phyloP scores from a whole-genome alignment of 92 coral and sea anemone species.

The Pocillopora grandis region DNA sequence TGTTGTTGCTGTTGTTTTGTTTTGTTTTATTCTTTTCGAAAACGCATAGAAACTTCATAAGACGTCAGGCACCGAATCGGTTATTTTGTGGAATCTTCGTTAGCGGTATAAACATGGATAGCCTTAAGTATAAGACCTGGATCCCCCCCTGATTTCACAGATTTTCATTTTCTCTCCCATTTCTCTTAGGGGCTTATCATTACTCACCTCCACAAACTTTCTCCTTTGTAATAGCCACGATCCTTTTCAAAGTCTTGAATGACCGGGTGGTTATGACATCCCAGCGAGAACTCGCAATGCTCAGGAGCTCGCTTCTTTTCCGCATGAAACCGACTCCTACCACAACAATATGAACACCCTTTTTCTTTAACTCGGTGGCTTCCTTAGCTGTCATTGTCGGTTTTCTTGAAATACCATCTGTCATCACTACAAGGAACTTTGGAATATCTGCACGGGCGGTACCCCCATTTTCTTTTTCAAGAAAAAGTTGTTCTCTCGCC shows the following conservation, averaged over 20 bases:
- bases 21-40: too few relatives aligned
- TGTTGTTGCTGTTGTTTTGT: too few relatives aligned
- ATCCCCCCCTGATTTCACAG: too few relatives aligned
- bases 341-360: constrained; percentile 38
- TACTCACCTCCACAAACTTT: constrained; percentile 49
- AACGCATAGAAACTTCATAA: too few relatives aligned
- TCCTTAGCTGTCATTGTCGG: constrained; percentile 20
- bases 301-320: constrained; percentile 16
- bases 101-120: too few relatives aligned
- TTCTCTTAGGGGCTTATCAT: constrained; percentile 17
- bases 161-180: constrained; percentile 36
- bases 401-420: constrained; percentile 59
- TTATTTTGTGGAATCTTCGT: too few relatives aligned
- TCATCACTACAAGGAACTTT: constrained; percentile 57
- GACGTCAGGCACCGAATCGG: too few relatives aligned
- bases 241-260: constrained; percentile 20
- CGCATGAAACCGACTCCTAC: constrained; percentile 46
- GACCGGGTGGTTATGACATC: constrained; percentile 25
- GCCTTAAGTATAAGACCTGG: too few relatives aligned
- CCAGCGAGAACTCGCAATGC: constrained; percentile 29
- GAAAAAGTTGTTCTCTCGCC: constrained; percentile 51
- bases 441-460: constrained; percentile 29
- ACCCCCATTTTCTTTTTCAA: constrained; percentile 35
- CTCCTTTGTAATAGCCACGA: constrained; percentile 17
- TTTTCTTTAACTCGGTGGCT: constrained; percentile 26